phyloP scores from a whole-genome alignment of 1,140 invertebrate species.

The Hestina assimilis region DNA sequence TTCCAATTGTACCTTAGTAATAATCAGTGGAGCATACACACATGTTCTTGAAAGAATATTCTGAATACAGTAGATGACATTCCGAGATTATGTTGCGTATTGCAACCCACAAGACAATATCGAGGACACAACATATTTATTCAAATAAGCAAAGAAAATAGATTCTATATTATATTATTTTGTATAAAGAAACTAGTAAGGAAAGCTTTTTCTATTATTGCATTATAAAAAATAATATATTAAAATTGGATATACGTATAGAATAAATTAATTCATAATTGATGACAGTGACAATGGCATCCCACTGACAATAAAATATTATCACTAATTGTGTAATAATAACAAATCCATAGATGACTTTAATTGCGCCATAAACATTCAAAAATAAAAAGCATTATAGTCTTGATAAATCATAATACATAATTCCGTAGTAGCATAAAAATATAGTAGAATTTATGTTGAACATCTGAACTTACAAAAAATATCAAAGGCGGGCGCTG shows the following conservation, averaged over 20 bases:
- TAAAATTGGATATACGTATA: too few relatives aligned
- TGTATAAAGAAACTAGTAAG: neutral
- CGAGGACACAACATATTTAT: slow-evolving; percentile 59
- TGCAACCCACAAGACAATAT: slow-evolving; percentile 58
- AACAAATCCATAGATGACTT: too few relatives aligned
- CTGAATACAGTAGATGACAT: slow-evolving; percentile 43
- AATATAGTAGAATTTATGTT: neutral
- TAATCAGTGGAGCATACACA: slow-evolving; percentile 63
- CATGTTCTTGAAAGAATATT: slow-evolving; percentile 55
- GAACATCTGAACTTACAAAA: slow-evolving; percentile 15
- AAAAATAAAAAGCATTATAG: too few relatives aligned
- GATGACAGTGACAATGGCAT: too few relatives aligned
- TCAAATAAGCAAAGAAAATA: slow-evolving; percentile 36
- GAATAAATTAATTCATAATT: too few relatives aligned
- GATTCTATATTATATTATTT: slow-evolving; percentile 1
- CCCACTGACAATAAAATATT: too few relatives aligned
- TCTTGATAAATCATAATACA: too few relatives aligned
- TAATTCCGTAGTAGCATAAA: too few relatives aligned
- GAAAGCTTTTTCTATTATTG: too few relatives aligned
- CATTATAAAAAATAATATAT: too few relatives aligned
- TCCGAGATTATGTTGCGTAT: slow-evolving; percentile 56
- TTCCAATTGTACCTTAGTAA: slow-evolving; percentile 45
- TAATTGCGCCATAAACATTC: too few relatives aligned
- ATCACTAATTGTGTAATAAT: too few relatives aligned
- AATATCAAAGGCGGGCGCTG: slow-evolving; percentile 30